phyloP scores from a whole-genome alignment of 2,888 invertebrate genomes.

The Plusia festucae region DNA sequence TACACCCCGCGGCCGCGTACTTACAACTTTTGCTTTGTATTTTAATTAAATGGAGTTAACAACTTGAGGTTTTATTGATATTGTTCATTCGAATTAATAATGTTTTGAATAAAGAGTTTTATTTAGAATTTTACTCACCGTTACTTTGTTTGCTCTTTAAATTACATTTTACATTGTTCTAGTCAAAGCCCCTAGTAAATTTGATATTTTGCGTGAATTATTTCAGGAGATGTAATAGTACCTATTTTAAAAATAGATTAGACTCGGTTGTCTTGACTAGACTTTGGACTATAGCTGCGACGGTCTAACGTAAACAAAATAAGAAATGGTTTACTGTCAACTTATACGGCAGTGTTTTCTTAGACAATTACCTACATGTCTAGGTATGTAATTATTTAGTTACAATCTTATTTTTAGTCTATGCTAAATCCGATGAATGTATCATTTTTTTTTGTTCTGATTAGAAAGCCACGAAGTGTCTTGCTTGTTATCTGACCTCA shows the following conservation, averaged over 20 bases:
- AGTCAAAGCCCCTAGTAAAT: background rate
- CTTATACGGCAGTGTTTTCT: no score
- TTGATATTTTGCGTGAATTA: background rate
- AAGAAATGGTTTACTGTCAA: background rate
- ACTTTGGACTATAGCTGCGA: no score
- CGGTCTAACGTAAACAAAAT: background rate
- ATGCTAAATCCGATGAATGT: no score
- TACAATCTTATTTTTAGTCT: no score
- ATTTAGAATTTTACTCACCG: background rate
- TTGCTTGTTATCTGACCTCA: no score
- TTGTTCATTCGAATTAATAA: constrained; percentile 34
- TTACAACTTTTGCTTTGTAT: constrained; percentile 50
- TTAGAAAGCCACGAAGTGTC: no score
- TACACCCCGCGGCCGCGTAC: constrained; percentile 29
- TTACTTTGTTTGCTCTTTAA: background rate
- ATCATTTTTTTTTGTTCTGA: no score
- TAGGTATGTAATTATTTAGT: no score
- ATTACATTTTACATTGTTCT: background rate
- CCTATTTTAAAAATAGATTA: background rate
- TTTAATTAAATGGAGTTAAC: constrained; percentile 56
- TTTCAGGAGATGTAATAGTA: background rate
- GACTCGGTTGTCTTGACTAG: no score
- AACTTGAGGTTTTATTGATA: constrained; percentile 49
- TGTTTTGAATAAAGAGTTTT: constrained; percentile 22
- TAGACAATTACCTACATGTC: no score